Percentiles rank a stretch among this genome's conserved stretches.
phyloP scores from a whole-genome alignment of 30 jellyfish, hydroid and myxozoan species.

The Hydra vulgaris region DNA sequence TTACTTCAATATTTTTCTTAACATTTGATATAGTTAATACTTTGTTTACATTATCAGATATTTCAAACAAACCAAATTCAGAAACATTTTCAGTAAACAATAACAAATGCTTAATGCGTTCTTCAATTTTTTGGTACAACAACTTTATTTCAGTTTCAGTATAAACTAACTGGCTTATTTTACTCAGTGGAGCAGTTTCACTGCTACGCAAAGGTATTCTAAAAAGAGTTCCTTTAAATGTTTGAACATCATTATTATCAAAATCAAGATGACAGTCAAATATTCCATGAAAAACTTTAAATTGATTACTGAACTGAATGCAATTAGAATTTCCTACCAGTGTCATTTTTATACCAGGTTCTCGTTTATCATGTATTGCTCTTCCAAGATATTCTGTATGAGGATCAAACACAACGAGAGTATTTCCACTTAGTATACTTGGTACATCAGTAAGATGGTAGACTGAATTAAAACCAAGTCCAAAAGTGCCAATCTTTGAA shows the following conservation, averaged over 20 bases:
- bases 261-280: constrained; percentile 49
- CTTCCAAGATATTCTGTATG: constrained; percentile 51
- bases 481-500: constrained; percentile 67
- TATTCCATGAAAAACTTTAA: constrained; percentile 37
- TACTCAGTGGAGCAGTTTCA: constrained; percentile 37
- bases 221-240: constrained; percentile 47
- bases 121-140: constrained; percentile 27
- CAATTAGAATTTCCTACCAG: constrained; percentile 22
- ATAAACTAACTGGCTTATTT: constrained; percentile 35
- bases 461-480: constrained; percentile 76
- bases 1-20: neutral
- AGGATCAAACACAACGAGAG: constrained; percentile 60
- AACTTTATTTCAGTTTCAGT: constrained; percentile 31
- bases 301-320: constrained; percentile 33
- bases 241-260: neutral
- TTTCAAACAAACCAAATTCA: constrained; percentile 18
- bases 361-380: constrained; percentile 41
- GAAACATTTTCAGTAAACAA: constrained; percentile 51
- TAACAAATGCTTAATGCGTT: constrained; percentile 24
- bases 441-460: constrained; percentile 78
- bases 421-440: constrained; percentile 48
- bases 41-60: constrained; percentile 13
- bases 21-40: neutral
- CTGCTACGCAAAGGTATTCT: constrained; percentile 57
- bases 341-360: constrained; percentile 54